These are phyloP conservation scores for Hormaphis cornu DNA, from an alignment of 1,140 invertebrate species.

Conservation along the genomic window DNA sequence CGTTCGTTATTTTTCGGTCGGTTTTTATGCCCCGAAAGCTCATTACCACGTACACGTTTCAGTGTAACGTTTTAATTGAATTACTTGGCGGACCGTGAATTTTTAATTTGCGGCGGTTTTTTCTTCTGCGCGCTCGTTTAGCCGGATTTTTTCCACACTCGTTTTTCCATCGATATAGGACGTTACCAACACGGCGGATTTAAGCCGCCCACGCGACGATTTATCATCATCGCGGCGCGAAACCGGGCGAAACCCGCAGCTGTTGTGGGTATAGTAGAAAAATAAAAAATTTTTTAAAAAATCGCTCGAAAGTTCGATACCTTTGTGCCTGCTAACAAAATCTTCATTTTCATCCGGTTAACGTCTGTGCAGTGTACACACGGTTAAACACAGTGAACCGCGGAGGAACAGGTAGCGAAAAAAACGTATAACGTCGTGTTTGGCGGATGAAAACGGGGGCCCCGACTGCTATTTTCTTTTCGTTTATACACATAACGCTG, in stretches of 20 bases:
- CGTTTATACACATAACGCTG: neutral
- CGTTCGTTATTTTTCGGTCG: neutral
- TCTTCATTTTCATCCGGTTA: too few relatives aligned
- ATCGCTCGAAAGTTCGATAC: too few relatives aligned
- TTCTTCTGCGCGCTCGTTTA: neutral
- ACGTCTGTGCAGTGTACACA: too few relatives aligned
- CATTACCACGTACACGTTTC: conserved; percentile 28
- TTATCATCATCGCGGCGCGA: conserved; percentile 14
- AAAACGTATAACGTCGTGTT: neutral
- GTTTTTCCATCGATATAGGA: neutral
- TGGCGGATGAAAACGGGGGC: neutral
- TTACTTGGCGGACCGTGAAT: conserved; percentile 13
- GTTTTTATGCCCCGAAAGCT: conserved; percentile 2
- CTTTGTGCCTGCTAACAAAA: too few relatives aligned
- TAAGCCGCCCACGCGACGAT: conserved; percentile 21
- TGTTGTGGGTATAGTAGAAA: too few relatives aligned
- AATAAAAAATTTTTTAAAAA: too few relatives aligned
- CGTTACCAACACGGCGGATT: neutral
- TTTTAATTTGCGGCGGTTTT: conserved; percentile 24
- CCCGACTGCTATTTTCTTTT: conserved; percentile 18
- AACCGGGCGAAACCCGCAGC: conserved; percentile 7
- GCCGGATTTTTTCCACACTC: neutral
- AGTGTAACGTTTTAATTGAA: too few relatives aligned
- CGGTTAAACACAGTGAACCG: too few relatives aligned
- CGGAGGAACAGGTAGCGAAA: neutral